Evolutionary conservation across 2,113 vertebrate species (phyloP), one percentile per base, ranked within the genome.

Genomic region (Epinephelus moara): DNA sequence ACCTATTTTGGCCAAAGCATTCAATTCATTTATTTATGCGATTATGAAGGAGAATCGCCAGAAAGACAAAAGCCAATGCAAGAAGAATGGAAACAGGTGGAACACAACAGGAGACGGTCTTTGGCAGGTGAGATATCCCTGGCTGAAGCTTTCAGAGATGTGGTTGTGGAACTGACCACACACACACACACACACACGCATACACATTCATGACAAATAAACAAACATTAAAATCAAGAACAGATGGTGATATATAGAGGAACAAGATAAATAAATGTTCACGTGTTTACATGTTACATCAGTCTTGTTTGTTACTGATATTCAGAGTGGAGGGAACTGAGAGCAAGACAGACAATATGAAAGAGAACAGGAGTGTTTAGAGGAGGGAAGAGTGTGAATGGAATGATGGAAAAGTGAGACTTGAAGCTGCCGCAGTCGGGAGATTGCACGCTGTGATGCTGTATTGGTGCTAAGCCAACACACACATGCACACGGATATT

Each of bases 1-100:
- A 23, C 21, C 25, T 18, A 23, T 57, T 72, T 57, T 37, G 25
- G 60, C 69, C 2, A 21, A 45, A 25, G n/a, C 4, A 55, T 21
- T 70, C n/a, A 64, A 27, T 66, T 21, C 0, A 53, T 53, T 12
- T 23, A 63, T 75, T 40, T 64, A 21, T 64, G 17, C 27, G 10
- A 55, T 66, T 27, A 56, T 55, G 33, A 55, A 21, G 47, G 40
- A 25, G 33, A 55, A 55, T 30, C 10, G 50, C 33, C 49, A 70
- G 30, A 3, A 25, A 70, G 45, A 78, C 45, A 25, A 42, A 70
- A 52, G 42, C 64, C 40, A 4, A n/a, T 6, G n/a, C 25, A 33
- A 11, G 71, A 45, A 25, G 64, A 79, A 79, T 50, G 33, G 30
- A 79, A 42, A 40, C 66, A 61, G 66, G 66, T 61, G 76, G 56